Conservation (phyloP, 2,113 vertebrate species). For the Alethe castanea region DNA sequence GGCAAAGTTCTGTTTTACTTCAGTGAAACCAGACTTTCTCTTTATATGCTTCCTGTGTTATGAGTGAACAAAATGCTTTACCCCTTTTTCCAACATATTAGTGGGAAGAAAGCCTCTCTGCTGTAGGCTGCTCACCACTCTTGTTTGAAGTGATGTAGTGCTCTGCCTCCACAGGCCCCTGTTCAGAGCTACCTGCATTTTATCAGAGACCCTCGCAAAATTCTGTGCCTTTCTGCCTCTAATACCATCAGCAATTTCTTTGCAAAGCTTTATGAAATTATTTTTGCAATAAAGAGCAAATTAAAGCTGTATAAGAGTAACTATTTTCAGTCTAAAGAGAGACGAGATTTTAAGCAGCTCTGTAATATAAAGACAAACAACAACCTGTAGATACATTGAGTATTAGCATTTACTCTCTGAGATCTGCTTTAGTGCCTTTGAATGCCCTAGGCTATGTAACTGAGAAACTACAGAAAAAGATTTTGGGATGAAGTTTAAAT, state of each 20-base stretch:
- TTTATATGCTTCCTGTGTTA: not conserved
- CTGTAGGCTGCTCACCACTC: not conserved
- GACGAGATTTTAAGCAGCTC: not conserved
- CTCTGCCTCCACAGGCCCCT: not conserved
- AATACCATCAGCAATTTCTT: not conserved
- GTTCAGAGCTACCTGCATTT: not conserved
- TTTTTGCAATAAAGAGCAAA: not conserved
- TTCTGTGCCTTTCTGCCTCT: not conserved
- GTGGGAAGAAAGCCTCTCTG: not conserved
- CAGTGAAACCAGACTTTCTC: not conserved
- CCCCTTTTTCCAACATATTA: not conserved
- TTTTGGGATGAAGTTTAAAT: not conserved
- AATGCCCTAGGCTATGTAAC: not conserved
- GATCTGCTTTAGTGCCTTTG: not conserved
- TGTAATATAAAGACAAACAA: not conserved
- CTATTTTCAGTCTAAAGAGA: not conserved
- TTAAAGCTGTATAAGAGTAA: not conserved
- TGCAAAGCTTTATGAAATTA: not conserved
- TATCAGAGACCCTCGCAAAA: not conserved
- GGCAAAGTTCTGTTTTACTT: not conserved
- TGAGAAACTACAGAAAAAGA: not conserved
- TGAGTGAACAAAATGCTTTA: not conserved
- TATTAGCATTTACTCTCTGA: not conserved
- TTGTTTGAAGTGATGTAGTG: not conserved
- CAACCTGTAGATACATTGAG: accelerated